Evolutionary conservation across 2,113 vertebrate genomes (phyloP), one percentile per base, ranked within the genome.

Genomic region (Tupaia tana): DNA sequence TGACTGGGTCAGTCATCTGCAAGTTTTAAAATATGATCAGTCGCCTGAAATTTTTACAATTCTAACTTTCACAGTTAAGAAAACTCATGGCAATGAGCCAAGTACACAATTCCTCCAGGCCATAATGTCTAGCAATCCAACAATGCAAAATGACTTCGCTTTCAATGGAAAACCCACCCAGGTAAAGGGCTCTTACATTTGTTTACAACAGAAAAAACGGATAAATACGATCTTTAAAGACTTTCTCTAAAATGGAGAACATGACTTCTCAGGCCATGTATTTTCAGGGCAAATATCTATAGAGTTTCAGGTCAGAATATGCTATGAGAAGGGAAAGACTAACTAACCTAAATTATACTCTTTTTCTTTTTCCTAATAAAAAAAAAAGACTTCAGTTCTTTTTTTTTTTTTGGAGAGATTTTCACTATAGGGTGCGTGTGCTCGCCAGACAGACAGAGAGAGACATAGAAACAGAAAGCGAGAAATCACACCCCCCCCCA

Each of bases 1-100:
- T 99, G 98, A 99, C 98, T 95, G 99, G 99, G 98, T 99, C 99
- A 97, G 98, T 98, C 99, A 99, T 99, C 99, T 99, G 97, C 79
- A 98, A 97, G 43, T 69, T 63, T 63, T 61, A 20, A 95, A 89
- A 93, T 94, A 63, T 4, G 9, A 85, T 91, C 83, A 97, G 93
- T 96, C 27, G 89, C 54, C 71, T 71, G 61, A 91, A 94, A 92
- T 9, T 43, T 29, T 75, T 63, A 58, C 90, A 96, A 89, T 89
- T 43, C 18, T 69, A 89, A 95, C 66, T 95, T 86, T 78, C 86
- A 93, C 86, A 94, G 86, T 83, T 83, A 89, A 96, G 66, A 94
- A 95, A 69, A 74, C 24, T 54, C 95, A 79, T 1, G n/a, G 6
- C 25, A 93, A 70, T 22, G 91, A 95, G 71, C 14, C 86, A 96